phyloP scores from a whole-genome alignment of 2,113 vertebrate species.

The Anguilla rostrata region DNA sequence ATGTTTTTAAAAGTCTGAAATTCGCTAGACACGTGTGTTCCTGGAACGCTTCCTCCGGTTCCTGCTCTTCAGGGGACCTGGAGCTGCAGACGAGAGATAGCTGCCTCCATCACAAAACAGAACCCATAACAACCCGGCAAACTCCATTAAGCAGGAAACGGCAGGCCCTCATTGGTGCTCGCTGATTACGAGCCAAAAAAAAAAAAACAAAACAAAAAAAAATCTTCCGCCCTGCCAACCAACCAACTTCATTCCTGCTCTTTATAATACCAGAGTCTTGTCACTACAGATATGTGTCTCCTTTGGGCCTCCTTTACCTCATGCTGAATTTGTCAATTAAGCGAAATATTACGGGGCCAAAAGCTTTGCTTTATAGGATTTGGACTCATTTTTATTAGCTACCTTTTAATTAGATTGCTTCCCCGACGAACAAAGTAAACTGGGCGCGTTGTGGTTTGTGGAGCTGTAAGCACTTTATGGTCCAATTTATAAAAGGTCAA shows the following conservation, averaged over 20 bases:
- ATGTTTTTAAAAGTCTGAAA: conserved; percentile 42
- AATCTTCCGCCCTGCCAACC: conserved; percentile 53
- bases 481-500: conserved; percentile 77
- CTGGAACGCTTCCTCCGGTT: conserved; percentile 59
- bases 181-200: conserved; percentile 67
- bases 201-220: conserved; percentile 6
- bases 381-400: conserved; percentile 52
- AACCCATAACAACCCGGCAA: conserved; percentile 71
- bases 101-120: conserved; percentile 66
- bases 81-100: conserved; percentile 78
- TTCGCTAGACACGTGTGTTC: conserved; percentile 63
- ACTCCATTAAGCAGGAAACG: conserved; percentile 72
- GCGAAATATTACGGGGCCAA: conserved; percentile 33
- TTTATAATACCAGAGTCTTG: conserved; percentile 41
- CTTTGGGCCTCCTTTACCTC: background rate
- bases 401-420: conserved; percentile 66
- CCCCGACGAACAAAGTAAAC: conserved; percentile 59
- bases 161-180: conserved; percentile 63
- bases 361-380: conserved; percentile 15
- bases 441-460: conserved; percentile 61
- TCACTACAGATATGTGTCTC: conserved; percentile 4
- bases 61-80: conserved; percentile 74
- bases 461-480: conserved; percentile 64
- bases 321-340: background rate
- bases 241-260: conserved; percentile 69